Percentiles rank a stretch among this genome's conserved stretches.
Conservation (phyloP, 2,797 vertebrate genomes). For the Luscinia megarhynchos region DNA sequence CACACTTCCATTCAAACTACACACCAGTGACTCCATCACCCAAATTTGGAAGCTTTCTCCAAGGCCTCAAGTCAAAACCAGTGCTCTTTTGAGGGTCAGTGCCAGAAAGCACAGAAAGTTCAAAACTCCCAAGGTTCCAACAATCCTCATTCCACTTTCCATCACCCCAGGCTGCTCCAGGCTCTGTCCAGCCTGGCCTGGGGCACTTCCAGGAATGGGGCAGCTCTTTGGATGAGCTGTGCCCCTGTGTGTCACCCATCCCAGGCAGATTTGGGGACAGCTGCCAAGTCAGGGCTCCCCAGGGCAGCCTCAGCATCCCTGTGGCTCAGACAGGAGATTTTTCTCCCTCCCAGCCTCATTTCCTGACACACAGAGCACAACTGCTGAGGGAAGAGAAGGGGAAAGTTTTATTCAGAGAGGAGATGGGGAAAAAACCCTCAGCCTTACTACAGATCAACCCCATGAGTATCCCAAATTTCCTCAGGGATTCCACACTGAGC, state of each 20-base stretch:
- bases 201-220: neutral
- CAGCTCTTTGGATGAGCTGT: neutral
- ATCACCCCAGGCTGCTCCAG: neutral
- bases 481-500: fast-evolving
- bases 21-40: too few relatives aligned
- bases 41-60: too few relatives aligned
- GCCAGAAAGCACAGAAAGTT: too few relatives aligned
- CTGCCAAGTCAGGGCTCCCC: neutral
- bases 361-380: neutral
- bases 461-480: neutral
- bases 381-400: fast-evolving
- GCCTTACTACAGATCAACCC: neutral
- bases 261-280: neutral
- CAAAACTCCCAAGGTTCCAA: too few relatives aligned
- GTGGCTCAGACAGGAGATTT: neutral
- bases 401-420: neutral
- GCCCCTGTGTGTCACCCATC: fast-evolving
- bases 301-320: neutral
- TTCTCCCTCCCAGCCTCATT: neutral
- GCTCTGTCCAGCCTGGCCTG: fast-evolving
- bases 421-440: neutral
- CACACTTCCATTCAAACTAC: too few relatives aligned
- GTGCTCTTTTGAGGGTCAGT: too few relatives aligned
- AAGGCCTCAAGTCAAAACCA: too few relatives aligned
- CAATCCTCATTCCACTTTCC: neutral